Conservation (phyloP, 2,888 invertebrate genomes). For the Griposia aprilina region DNA sequence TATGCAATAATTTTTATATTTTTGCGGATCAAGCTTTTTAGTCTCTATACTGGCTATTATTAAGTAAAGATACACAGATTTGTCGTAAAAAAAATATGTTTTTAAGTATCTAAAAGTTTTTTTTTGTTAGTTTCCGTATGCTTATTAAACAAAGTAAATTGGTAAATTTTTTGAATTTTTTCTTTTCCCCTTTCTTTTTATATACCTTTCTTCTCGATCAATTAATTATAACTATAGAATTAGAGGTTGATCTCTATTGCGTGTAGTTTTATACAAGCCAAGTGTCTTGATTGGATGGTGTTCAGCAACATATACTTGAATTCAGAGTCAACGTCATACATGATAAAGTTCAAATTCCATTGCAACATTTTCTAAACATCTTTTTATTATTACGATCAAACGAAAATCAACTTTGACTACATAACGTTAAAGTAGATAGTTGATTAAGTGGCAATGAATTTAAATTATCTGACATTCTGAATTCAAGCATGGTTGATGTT, state of each 20-base stretch:
- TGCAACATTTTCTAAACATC: background rate
- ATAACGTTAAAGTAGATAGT: background rate
- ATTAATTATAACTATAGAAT: background rate
- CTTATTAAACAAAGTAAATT: background rate
- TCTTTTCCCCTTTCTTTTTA: background rate
- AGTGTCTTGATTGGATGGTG: background rate
- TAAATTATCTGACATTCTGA: background rate
- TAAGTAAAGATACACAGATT: background rate
- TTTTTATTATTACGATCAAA: background rate
- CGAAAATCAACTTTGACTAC: background rate
- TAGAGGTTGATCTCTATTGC: constrained; percentile 1
- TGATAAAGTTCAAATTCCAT: background rate
- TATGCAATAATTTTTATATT: too few species aligned
- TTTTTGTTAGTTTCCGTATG: background rate
- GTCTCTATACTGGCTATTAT: background rate
- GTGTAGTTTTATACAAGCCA: background rate
- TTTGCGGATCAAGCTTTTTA: background rate
- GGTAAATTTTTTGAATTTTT: background rate
- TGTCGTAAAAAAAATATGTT: background rate
- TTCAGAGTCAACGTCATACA: background rate
- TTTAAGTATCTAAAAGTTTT: background rate
- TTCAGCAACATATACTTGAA: background rate
- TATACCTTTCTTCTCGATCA: background rate
- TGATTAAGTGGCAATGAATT: background rate
- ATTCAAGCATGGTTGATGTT: background rate